Evolutionary conservation across 2,797 vertebrate genomes (phyloP).

Genomic region (Tinamus major): DNA sequence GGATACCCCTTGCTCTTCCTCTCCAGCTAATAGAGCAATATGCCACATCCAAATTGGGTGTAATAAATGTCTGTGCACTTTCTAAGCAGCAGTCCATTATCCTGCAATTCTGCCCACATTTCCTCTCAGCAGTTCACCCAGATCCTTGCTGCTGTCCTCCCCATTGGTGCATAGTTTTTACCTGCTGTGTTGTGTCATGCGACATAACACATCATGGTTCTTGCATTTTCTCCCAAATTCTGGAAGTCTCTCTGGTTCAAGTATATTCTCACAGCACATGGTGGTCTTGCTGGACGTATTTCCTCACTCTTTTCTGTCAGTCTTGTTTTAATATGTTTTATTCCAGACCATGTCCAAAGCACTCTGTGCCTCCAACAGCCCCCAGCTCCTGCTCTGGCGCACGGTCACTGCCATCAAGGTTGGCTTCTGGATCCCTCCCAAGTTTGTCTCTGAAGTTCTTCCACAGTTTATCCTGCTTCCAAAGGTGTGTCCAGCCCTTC

Average conservation of each 20-base stretch:
- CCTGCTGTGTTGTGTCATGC: background rate
- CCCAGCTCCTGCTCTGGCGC: accelerated
- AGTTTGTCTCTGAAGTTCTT: background rate
- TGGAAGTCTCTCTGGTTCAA: background rate
- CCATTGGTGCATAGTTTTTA: background rate
- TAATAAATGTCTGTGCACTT: accelerated
- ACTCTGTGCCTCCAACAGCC: background rate
- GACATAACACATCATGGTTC: background rate
- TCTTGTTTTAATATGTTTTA: background rate
- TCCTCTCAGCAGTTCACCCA: background rate
- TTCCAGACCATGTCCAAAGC: background rate
- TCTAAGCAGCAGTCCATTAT: background rate
- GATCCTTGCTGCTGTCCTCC: background rate
- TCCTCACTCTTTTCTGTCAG: background rate
- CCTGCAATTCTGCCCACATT: background rate
- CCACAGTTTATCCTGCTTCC: background rate
- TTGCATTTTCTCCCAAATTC: background rate
- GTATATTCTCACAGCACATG: accelerated
- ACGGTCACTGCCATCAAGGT: background rate
- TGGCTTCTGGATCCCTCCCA: background rate
- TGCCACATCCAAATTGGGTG: background rate
- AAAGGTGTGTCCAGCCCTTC: background rate
- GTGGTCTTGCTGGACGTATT: background rate
- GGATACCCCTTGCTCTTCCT: background rate
- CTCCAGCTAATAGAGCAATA: background rate